A percentile compares a stretch with the other conserved stretches of the same genome.
Evolutionary conservation across 2,888 invertebrate genomes (phyloP).

Genomic region (Phyto melanocephala): DNA sequence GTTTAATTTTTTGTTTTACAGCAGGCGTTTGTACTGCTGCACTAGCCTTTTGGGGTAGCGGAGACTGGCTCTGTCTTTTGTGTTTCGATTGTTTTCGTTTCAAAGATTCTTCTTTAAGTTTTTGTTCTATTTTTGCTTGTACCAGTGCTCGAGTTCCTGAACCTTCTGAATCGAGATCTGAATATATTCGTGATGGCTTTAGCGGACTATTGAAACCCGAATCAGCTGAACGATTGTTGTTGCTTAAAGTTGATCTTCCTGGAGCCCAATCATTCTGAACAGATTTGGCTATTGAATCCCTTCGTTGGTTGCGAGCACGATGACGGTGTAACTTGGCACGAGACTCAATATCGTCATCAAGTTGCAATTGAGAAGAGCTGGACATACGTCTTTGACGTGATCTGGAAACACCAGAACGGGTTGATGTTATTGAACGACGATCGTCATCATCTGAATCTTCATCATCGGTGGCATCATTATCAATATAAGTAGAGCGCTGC

Average conservation of each 20-base stretch:
- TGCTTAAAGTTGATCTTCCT: constrained; percentile 66
- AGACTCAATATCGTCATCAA: constrained; percentile 71
- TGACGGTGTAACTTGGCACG: constrained; percentile 64
- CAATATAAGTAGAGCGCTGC: constrained; percentile 75
- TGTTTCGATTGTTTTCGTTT: constrained; percentile 44
- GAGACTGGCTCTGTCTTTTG: constrained; percentile 55
- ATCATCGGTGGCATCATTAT: constrained; percentile 80
- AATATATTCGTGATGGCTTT: constrained; percentile 71
- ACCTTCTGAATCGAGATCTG: constrained; percentile 78
- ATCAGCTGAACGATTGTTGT: constrained; percentile 46
- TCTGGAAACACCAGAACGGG: constrained; percentile 75
- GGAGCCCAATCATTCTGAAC: constrained; percentile 75
- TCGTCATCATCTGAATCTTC: constrained; percentile 83
- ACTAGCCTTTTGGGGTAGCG: constrained; percentile 63
- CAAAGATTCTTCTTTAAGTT: constrained; percentile 68
- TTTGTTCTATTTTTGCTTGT: constrained; percentile 78
- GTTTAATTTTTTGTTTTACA: constrained; percentile 37
- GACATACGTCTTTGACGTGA: constrained; percentile 73
- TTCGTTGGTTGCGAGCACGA: constrained; percentile 70
- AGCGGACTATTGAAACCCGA: constrained; percentile 65
- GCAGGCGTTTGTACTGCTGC: constrained; percentile 61
- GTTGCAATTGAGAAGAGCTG: constrained; percentile 74
- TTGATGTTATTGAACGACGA: constrained; percentile 76
- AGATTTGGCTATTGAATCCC: constrained; percentile 74
- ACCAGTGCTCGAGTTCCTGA: constrained; percentile 77